Evolutionary conservation across 2,888 invertebrate genomes (phyloP).

Genomic region (Callyntrura guangdongensis): DNA sequence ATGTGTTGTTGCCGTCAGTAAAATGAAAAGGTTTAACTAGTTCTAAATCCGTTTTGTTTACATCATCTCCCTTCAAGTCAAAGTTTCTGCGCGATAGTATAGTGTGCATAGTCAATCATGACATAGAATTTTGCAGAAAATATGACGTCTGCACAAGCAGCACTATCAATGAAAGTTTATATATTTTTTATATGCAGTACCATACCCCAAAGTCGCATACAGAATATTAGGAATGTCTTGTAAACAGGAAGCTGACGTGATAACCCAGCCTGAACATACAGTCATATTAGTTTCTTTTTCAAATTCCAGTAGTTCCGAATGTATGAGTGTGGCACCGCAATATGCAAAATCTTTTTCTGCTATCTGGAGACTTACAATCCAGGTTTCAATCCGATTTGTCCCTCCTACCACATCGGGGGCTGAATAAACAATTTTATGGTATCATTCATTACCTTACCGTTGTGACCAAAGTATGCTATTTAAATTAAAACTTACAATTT

Average conservation of each 20-base stretch:
- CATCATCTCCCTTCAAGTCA: not conserved
- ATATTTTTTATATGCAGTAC: not conserved
- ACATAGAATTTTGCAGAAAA: too few relatives aligned
- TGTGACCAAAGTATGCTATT: not conserved
- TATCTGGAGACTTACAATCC: constrained; percentile 65
- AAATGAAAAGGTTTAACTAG: not conserved
- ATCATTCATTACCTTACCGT: not conserved
- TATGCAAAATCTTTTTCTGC: constrained; percentile 47
- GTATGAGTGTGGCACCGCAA: constrained; percentile 59
- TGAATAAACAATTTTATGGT: not conserved
- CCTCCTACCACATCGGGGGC: constrained; percentile 50
- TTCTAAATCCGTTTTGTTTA: not conserved
- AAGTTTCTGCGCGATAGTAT: not conserved
- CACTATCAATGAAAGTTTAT: too few relatives aligned
- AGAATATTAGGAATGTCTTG: not conserved
- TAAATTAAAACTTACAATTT: not conserved
- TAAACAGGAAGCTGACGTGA: constrained; percentile 52
- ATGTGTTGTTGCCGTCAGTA: not conserved
- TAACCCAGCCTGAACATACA: constrained; percentile 44
- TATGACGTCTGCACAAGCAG: too few relatives aligned
- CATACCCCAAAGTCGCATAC: constrained; percentile 33
- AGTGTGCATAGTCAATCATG: too few relatives aligned
- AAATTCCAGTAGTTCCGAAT: too few relatives aligned
- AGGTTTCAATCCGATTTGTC: not conserved
- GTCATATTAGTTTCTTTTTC: not conserved